A percentile compares a stretch with the other conserved stretches of the same genome.
These are phyloP conservation scores for Pelochelys cantorii DNA, from an alignment of 2,797 vertebrate genomes.

Conservation along the genomic window DNA sequence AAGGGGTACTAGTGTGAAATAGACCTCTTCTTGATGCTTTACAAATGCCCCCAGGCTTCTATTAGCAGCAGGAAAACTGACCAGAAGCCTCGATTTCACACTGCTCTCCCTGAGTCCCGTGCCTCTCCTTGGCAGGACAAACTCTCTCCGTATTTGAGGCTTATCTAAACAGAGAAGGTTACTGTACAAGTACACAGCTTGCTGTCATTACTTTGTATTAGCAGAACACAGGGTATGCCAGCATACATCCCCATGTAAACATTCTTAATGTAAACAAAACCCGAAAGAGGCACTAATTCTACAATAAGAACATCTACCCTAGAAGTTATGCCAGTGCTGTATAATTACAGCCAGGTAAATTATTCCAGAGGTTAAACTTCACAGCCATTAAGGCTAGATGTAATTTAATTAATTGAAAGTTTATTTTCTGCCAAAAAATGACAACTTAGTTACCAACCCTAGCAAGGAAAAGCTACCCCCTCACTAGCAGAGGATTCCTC, in stretches of 20 bases:
- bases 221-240: neutral
- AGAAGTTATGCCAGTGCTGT: no score
- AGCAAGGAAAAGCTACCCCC: neutral
- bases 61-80: neutral
- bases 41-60: neutral
- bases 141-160: neutral
- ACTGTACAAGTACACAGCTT: no score
- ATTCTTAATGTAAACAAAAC: neutral
- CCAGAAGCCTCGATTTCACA: neutral
- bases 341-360: neutral
- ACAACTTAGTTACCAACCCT: neutral
- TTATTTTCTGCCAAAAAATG: neutral
- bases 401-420: neutral
- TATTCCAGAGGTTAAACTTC: neutral
- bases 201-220: neutral
- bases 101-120: neutral
- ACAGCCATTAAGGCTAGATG: neutral
- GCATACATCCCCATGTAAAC: neutral
- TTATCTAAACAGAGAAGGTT: neutral
- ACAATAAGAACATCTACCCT: no score
- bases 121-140: neutral
- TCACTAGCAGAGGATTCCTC: neutral
- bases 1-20: neutral
- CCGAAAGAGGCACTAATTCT: neutral
- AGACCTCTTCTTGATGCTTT: neutral